phyloP scores from a whole-genome alignment of 2,888 invertebrate genomes.

The Pollenia labialis region DNA sequence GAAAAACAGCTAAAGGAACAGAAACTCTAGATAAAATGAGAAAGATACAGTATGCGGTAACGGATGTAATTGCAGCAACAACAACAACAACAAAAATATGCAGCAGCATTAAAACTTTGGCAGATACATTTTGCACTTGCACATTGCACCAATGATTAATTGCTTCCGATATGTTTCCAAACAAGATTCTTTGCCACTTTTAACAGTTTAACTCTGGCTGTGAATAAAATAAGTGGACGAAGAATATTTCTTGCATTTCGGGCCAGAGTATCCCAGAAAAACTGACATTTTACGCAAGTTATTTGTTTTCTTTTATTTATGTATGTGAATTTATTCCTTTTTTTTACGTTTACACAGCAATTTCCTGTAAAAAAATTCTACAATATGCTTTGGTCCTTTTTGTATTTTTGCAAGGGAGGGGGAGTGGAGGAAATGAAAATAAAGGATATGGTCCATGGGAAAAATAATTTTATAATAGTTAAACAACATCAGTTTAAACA shows the following conservation, averaged over 20 bases:
- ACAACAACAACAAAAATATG: conserved; percentile 49
- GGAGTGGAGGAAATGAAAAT: conserved; percentile 33
- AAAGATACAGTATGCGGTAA: conserved; percentile 68
- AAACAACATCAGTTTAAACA: conserved; percentile 64
- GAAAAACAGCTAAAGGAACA: neutral
- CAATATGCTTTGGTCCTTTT: conserved; percentile 63
- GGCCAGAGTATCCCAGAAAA: neutral
- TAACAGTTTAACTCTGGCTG: conserved; percentile 35
- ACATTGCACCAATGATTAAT: conserved; percentile 75
- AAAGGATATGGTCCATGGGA: conserved; percentile 68
- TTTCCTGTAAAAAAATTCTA: conserved; percentile 67
- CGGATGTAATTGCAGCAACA: conserved; percentile 68
- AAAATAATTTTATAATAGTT: conserved; percentile 69
- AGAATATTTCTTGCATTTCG: no score
- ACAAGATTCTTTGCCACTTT: conserved; percentile 60
- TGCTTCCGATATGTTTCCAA: conserved; percentile 75
- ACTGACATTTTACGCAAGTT: conserved; percentile 43
- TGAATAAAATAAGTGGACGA: conserved; percentile 3
- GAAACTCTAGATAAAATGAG: conserved; percentile 59
- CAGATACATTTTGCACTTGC: conserved; percentile 63
- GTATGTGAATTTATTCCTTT: conserved; percentile 1
- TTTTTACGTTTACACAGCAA: conserved; percentile 68
- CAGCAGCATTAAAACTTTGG: conserved; percentile 14
- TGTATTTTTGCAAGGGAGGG: conserved; percentile 24
- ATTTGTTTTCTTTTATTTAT: conserved; percentile 33